Conservation (phyloP, 2,113 vertebrate genomes). For the Vicugna pacos region DNA sequence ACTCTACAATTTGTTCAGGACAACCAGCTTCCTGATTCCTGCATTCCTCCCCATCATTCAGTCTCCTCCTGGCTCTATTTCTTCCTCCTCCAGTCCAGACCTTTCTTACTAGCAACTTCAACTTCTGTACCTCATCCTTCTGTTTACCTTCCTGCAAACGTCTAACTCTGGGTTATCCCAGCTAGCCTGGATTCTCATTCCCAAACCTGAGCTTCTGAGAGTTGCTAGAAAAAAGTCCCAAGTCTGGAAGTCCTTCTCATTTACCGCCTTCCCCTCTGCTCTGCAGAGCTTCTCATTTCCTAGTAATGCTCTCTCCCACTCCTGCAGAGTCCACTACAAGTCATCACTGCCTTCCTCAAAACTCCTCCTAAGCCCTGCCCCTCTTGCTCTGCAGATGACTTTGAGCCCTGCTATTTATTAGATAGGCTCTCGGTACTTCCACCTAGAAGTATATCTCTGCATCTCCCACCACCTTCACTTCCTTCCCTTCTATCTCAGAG, state of each 20-base stretch:
- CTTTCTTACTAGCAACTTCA: background rate
- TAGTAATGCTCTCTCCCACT: background rate
- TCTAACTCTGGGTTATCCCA: background rate
- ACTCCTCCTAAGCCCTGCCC: too few species aligned
- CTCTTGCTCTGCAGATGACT: background rate
- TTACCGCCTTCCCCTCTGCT: background rate
- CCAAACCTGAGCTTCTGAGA: background rate
- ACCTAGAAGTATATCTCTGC: background rate
- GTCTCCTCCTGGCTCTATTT: background rate
- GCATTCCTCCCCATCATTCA: background rate
- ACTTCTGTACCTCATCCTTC: background rate
- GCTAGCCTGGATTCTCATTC: background rate
- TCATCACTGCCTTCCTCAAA: background rate
- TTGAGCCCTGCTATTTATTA: background rate
- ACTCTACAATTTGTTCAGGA: background rate
- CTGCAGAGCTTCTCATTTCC: background rate
- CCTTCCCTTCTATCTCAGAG: background rate
- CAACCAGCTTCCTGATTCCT: background rate
- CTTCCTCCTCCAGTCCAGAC: background rate
- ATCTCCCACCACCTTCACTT: background rate
- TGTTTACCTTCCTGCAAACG: background rate
- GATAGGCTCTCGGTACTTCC: background rate
- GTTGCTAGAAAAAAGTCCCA: background rate
- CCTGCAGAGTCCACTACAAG: background rate
- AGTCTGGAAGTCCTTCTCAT: background rate